These are phyloP conservation scores for Campylorhamphus procurvoides DNA, from an alignment of 2,113 vertebrate species.

Conservation along the genomic window DNA sequence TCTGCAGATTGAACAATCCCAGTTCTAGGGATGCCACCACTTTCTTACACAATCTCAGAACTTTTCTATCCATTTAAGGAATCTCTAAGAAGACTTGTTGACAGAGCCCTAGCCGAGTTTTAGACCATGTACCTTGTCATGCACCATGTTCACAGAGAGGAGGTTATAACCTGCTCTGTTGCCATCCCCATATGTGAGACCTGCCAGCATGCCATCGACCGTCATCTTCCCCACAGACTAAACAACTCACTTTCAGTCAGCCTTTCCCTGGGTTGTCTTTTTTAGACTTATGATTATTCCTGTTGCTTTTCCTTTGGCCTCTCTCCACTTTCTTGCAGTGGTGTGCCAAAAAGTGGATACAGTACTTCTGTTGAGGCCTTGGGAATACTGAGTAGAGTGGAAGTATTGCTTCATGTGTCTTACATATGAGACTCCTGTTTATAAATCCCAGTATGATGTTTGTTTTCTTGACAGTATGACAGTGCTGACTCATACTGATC, in stretches of 20 bases:
- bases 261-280: not conserved
- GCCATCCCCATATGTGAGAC: not conserved
- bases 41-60: not conserved
- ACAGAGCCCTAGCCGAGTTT: not conserved
- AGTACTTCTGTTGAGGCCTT: constrained; percentile 9
- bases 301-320: constrained; percentile 46
- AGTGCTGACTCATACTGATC: constrained; percentile 17
- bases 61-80: no score
- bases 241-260: not conserved
- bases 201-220: not conserved
- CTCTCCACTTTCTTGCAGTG: not conserved
- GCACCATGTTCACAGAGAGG: fast-evolving
- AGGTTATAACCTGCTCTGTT: not conserved
- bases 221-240: not conserved
- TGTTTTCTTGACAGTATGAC: constrained; percentile 25
- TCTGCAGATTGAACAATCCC: not conserved
- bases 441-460: constrained; percentile 27
- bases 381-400: not conserved
- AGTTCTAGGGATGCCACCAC: fast-evolving
- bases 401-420: constrained; percentile 20
- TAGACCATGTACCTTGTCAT: not conserved
- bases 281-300: not conserved
- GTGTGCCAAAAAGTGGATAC: constrained; percentile 10
- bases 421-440: not conserved
- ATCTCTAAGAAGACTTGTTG: not conserved